Conservation (phyloP, 2,113 vertebrate genomes). For the Nothoprocta pentlandii region DNA sequence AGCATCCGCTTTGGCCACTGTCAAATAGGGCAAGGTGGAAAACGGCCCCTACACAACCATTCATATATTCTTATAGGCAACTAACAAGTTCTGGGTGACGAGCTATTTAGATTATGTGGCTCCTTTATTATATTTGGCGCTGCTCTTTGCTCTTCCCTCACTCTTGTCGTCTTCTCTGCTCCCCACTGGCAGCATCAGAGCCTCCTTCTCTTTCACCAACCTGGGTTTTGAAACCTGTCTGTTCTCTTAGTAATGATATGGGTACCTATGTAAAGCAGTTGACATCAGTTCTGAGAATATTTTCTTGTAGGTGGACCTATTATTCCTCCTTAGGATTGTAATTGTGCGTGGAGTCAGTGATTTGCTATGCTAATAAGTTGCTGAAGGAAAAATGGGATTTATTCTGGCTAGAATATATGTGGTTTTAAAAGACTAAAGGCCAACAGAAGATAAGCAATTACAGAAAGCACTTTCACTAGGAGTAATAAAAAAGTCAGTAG, state of each 20-base stretch:
- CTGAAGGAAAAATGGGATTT: conserved; percentile 20
- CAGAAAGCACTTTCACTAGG: background rate
- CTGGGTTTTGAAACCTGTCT: background rate
- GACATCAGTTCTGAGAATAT: conserved; percentile 65
- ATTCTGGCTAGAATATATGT: background rate
- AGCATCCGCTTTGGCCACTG: fast-evolving
- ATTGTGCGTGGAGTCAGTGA: background rate
- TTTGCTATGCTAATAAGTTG: conserved; percentile 1
- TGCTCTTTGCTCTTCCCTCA: background rate
- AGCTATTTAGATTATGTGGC: background rate
- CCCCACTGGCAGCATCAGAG: background rate
- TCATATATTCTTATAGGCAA: too few species aligned
- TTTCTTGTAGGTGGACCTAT: conserved; percentile 60
- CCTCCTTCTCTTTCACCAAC: background rate
- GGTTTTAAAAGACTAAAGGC: background rate
- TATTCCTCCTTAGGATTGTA: background rate
- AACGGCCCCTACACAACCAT: fast-evolving
- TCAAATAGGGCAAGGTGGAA: background rate
- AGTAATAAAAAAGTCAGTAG: background rate
- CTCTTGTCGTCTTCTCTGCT: background rate
- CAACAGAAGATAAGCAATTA: background rate
- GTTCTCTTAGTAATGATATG: background rate
- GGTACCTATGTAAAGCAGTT: background rate
- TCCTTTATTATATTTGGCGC: background rate
- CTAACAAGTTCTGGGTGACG: too few species aligned